Conservation (phyloP, 2,797 vertebrate genomes). For the Threskiornis aethiopicus region DNA sequence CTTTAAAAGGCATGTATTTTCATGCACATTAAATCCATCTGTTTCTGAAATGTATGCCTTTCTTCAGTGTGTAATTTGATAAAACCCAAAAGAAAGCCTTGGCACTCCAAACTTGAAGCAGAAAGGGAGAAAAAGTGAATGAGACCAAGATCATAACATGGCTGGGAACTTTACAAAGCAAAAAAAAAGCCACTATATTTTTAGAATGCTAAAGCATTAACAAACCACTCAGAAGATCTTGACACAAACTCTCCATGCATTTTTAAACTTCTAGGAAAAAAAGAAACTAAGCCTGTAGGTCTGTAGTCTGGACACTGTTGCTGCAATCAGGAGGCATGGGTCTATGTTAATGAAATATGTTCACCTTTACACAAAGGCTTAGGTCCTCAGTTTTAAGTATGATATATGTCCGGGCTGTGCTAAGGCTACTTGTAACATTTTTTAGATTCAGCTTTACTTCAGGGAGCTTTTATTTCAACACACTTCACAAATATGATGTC, state of each 20-base stretch:
- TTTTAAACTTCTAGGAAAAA: not conserved
- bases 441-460: not conserved
- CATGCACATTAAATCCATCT: slow-evolving; percentile 88
- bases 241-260: not conserved
- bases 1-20: slow-evolving; percentile 84
- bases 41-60: slow-evolving; percentile 78
- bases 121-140: slow-evolving; percentile 57
- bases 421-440: not conserved
- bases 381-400: not conserved
- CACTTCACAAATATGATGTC: accelerated
- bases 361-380: not conserved
- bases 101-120: slow-evolving; percentile 61
- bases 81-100: slow-evolving; percentile 76
- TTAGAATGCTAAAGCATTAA: slow-evolving; percentile 48
- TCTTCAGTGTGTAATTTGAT: slow-evolving; percentile 81
- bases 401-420: no score
- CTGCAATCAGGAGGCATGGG: not conserved
- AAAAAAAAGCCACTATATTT: slow-evolving; percentile 26
- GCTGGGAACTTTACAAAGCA: slow-evolving; percentile 21
- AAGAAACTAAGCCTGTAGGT: accelerated
- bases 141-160: not conserved
- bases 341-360: not conserved
- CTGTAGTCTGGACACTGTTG: not conserved
- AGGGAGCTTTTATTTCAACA: not conserved
- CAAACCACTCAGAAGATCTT: not conserved